Conservation (phyloP, 2,797 vertebrate species). For the Mus spretus region DNA sequence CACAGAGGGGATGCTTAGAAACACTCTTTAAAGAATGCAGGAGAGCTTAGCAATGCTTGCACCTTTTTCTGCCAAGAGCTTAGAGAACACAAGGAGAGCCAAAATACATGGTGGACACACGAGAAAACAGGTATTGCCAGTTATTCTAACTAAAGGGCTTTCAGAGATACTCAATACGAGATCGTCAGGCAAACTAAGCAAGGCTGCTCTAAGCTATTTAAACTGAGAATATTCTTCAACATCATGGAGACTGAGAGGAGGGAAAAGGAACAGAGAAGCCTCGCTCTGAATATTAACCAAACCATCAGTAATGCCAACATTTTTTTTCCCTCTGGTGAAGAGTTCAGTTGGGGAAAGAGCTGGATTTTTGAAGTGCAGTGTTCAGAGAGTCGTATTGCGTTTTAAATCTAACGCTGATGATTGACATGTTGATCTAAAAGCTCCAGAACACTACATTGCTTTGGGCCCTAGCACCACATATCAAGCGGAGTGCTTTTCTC, state of each 20-base stretch:
- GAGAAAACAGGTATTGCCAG: conserved; percentile 15
- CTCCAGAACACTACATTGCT: neutral
- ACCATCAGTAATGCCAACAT: neutral
- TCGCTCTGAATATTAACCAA: neutral
- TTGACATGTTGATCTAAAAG: conserved; percentile 25
- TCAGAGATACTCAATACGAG: conserved; percentile 25
- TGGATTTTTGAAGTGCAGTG: conserved; percentile 5
- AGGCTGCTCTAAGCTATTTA: conserved; percentile 4
- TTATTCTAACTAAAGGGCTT: conserved; percentile 57
- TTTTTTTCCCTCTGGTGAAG: conserved; percentile 20
- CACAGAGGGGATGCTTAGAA: neutral
- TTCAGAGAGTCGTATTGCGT: conserved; percentile 45
- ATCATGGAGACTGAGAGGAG: neutral
- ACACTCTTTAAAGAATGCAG: neutral
- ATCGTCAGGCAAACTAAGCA: neutral
- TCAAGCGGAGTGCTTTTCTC: conserved; percentile 97
- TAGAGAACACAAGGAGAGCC: conserved; percentile 12
- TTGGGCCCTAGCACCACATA: conserved; percentile 22
- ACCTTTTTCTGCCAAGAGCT: conserved; percentile 15
- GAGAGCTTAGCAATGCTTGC: neutral
- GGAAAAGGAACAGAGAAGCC: neutral
- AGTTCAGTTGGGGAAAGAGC: conserved; percentile 39
- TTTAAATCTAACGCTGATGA: conserved; percentile 39
- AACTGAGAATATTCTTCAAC: conserved; percentile 35
- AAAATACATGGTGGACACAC: conserved; percentile 31